A percentile compares a stretch with the other conserved stretches of the same genome.
Conservation (phyloP, 2,888 invertebrate genomes). For the Pyralis farinalis region DNA sequence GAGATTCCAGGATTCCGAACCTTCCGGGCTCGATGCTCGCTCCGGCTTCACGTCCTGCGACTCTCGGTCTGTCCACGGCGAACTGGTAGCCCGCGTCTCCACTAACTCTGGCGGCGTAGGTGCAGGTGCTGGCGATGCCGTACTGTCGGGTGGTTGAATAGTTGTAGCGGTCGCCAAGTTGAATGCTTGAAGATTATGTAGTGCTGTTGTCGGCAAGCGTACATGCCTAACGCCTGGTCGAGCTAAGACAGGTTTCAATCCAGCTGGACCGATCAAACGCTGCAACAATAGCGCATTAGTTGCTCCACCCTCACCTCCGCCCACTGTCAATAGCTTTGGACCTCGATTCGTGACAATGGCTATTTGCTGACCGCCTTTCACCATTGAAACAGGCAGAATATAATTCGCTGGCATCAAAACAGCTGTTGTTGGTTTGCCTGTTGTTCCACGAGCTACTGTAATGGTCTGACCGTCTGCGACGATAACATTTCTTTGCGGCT, state of each 20-base stretch:
- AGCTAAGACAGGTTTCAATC: slow-evolving; percentile 75
- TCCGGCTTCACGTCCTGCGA: slow-evolving; percentile 51
- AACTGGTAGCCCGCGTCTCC: slow-evolving; percentile 55
- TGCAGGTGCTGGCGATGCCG: slow-evolving; percentile 48
- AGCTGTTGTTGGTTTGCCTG: slow-evolving; percentile 83
- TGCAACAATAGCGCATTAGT: slow-evolving; percentile 85
- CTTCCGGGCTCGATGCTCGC: slow-evolving; percentile 58
- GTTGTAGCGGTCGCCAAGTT: slow-evolving; percentile 52
- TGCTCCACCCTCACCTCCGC: slow-evolving; percentile 67
- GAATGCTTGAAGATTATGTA: slow-evolving; percentile 68
- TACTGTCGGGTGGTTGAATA: slow-evolving; percentile 56
- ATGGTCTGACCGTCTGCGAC: slow-evolving; percentile 84
- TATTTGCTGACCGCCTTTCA: slow-evolving; percentile 87
- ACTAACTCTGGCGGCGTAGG: slow-evolving; percentile 61
- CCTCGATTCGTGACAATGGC: slow-evolving; percentile 87
- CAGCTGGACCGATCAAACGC: slow-evolving; percentile 84
- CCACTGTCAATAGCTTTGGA: slow-evolving; percentile 73
- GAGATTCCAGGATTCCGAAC: slow-evolving; percentile 66
- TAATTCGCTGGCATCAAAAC: slow-evolving; percentile 88
- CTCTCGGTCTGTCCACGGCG: slow-evolving; percentile 62
- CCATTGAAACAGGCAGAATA: slow-evolving; percentile 85
- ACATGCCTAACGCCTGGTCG: slow-evolving; percentile 81
- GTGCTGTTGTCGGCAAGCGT: slow-evolving; percentile 62
- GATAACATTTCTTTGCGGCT: slow-evolving; percentile 79
- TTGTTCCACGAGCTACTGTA: slow-evolving; percentile 80